Percentiles rank a stretch among this genome's conserved stretches.
These are phyloP conservation scores for Pediacus dermestoides DNA, from an alignment of 2,888 invertebrate species.

Conservation along the genomic window DNA sequence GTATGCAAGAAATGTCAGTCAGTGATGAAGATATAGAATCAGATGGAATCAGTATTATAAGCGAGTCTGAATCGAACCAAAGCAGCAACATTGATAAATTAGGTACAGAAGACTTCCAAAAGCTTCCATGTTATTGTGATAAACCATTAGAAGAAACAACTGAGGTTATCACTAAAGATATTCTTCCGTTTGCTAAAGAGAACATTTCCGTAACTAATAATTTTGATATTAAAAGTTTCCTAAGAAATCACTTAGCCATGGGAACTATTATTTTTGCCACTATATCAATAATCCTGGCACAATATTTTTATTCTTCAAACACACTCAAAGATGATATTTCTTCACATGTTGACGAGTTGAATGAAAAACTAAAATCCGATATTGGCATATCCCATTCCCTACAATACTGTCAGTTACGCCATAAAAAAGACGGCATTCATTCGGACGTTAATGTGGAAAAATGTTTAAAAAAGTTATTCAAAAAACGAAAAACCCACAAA, in stretches of 20 bases:
- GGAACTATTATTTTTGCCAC: background rate
- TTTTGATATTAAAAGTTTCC: background rate
- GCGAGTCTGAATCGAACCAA: conserved; percentile 3
- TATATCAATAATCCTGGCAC: conserved; percentile 4
- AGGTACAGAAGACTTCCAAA: background rate
- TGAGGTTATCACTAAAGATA: background rate
- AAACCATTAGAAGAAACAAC: background rate
- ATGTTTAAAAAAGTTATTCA: conserved; percentile 1
- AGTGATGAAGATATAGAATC: conserved; percentile 7
- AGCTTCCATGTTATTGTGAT: background rate
- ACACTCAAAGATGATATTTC: background rate
- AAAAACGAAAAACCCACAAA: conserved; percentile 3
- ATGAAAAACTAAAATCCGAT: background rate
- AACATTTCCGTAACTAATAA: background rate
- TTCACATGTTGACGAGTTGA: background rate
- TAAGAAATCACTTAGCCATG: background rate
- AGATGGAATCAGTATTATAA: conserved; percentile 6
- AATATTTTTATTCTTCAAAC: conserved; percentile 2
- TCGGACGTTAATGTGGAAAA: conserved; percentile 5
- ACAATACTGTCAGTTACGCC: conserved; percentile 3
- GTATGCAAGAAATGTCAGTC: too few species aligned
- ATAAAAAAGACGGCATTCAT: conserved; percentile 7
- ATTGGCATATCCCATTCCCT: background rate
- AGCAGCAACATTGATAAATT: too few species aligned
- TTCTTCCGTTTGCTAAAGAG: background rate